Percentiles rank a stretch among this genome's conserved stretches.
phyloP scores from a whole-genome alignment of 2,797 vertebrate genomes.

The Chromobotia macracanthus region DNA sequence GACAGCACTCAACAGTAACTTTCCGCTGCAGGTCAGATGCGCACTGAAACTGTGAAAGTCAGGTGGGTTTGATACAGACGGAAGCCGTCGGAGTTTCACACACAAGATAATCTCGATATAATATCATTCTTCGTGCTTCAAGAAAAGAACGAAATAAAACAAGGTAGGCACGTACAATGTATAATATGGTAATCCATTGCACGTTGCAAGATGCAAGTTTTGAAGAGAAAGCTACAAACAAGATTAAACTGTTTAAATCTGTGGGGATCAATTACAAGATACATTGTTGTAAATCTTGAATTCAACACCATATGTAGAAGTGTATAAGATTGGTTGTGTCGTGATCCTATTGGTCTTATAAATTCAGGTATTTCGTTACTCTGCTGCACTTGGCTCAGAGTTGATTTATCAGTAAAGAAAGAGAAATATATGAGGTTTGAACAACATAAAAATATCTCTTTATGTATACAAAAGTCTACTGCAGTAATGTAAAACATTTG shows the following conservation, averaged over 20 bases:
- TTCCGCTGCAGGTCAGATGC: conserved; percentile 36
- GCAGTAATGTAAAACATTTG: neutral
- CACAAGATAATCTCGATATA: no score
- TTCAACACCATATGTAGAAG: neutral
- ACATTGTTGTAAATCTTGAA: neutral
- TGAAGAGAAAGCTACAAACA: neutral
- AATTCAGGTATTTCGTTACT: neutral
- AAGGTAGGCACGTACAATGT: conserved; percentile 25
- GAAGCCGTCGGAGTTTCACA: conserved; percentile 1
- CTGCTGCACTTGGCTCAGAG: no score
- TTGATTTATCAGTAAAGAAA: neutral
- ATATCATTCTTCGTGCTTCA: neutral
- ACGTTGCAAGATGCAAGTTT: neutral
- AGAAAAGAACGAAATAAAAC: neutral
- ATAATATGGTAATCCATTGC: neutral
- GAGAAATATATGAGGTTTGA: neutral
- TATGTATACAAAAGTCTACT: neutral
- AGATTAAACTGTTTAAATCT: neutral
- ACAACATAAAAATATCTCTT: neutral
- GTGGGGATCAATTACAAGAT: neutral
- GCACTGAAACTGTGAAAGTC: conserved; percentile 10
- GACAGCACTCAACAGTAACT: conserved; percentile 34
- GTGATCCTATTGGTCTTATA: neutral
- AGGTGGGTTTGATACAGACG: conserved; percentile 3
- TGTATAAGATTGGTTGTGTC: no score